Evolutionary conservation across 1,140 invertebrate species (phyloP), one percentile per base, ranked within the genome.

Genomic region (Yoshiicerus persimilis): DNA sequence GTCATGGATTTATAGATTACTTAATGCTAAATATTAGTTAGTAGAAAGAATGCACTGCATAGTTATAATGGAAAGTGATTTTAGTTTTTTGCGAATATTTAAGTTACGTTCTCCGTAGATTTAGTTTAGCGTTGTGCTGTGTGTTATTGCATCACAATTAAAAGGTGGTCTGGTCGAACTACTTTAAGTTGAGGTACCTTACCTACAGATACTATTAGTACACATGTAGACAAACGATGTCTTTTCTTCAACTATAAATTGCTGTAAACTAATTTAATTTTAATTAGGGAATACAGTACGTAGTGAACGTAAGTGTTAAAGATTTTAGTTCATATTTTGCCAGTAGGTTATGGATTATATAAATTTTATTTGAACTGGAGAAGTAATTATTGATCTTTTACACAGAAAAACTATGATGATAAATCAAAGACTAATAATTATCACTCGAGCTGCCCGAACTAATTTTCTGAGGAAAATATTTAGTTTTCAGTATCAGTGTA

Each of bases 351-450:
- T 36, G 32, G 30, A 80, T n/a, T 38, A 20, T 20, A 77, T n/a
- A 20, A 56, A 56, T 36, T 36, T 36, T 80, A 80, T 80, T 80
- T 80, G 32, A 80, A 80, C 75, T 80, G 75, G 75, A 80, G 75
- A 80, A 80, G 75, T 34, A 80, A 80, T 36, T 80, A 36, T 80
- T 80, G 75, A 80, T 80, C 75, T 80, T 80, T 34, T 70, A 70
- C 47, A 70, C 66, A 70, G 66, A 70, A 70, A 80, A 34, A 77
- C 11, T 36, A 36, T 80, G 75, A 80, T 80, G 75, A 80, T 80
- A 80, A 80, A 80, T 34, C 32, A 20, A 32, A 80, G 75, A 80
- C 75, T 80, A 80, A 80, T 80, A 80, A n/a, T 38, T 80, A 80
- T 80, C 32, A 80, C 34, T 34, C 75, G 75, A 80, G 75, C 30